A percentile compares a stretch with the other conserved stretches of the same genome.
Conservation (phyloP, 2,888 invertebrate genomes). For the Abrostola tripartita region DNA sequence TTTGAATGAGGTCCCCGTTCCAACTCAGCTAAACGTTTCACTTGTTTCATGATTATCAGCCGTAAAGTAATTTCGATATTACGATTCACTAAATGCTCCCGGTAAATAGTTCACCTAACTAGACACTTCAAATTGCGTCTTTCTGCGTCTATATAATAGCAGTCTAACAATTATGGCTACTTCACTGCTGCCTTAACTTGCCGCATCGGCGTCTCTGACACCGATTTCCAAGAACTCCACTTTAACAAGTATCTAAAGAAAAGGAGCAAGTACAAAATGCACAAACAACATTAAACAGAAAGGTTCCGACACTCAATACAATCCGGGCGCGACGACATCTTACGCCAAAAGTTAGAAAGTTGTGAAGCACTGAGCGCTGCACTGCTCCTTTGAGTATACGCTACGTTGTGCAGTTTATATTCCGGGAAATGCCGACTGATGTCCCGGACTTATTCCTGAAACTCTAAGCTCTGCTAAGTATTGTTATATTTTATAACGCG, state of each 20-base stretch:
- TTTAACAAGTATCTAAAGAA: background rate
- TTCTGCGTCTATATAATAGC: no score
- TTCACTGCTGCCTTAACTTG: background rate
- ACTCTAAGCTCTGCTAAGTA: slow-evolving; percentile 9
- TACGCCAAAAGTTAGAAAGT: slow-evolving; percentile 9
- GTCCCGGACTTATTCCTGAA: slow-evolving; percentile 2
- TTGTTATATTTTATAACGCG: slow-evolving; percentile 15
- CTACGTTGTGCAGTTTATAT: slow-evolving; percentile 13
- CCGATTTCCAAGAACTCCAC: background rate
- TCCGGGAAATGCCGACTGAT: slow-evolving; percentile 6
- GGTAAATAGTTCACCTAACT: no score
- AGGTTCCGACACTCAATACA: slow-evolving; percentile 3
- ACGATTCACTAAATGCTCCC: no score
- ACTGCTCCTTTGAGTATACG: slow-evolving; percentile 5
- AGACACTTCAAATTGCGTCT: no score
- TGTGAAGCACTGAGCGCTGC: slow-evolving; percentile 4
- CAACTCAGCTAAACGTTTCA: no score
- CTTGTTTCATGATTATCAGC: no score
- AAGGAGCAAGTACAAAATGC: background rate
- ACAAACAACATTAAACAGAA: slow-evolving; percentile 3
- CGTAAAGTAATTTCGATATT: no score
- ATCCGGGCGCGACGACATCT: background rate
- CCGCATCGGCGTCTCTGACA: background rate
- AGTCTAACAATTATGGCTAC: background rate
- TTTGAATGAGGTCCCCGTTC: no score